Evolutionary conservation across 2,888 invertebrate genomes (phyloP), one percentile per base, ranked within the genome.

Genomic region (Choristoneura rosaceana): DNA sequence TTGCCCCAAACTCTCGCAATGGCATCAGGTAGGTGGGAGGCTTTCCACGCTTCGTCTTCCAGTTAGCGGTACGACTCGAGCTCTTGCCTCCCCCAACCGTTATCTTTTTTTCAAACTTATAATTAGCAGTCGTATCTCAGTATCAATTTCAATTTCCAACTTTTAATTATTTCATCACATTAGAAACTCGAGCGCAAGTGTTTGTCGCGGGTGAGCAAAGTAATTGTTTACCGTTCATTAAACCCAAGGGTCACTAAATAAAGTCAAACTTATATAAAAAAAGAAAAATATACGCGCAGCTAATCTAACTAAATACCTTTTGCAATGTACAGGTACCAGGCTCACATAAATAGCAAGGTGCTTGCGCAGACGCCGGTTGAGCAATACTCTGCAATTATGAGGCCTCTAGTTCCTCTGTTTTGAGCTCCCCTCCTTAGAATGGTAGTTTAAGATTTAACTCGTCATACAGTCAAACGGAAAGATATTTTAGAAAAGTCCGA

Each of bases 281-380:
- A 61, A 61, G 9, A 34, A 62, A 59, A 71, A 62, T 55, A 68
- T 15, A 60, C 50, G 64, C 68, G 52, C 45, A 64, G 43, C 73
- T 59, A 69, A 73, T 69, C 34, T 43, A 45, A 33, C 59, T 69
- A 62, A 71, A 71, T 52, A 67, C 66, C 66, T 71, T 69, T 73
- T 73, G 68, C 73, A 63, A 71, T 41, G 63, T 52, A 50, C 43
- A 64, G 50, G 79, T 81, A 81, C 82, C 62, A 80, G 78, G 81
- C 74, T 62, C 17, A 33, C 75, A 82, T 76, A 76, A 76, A 74
- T 58, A 33, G 73, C 71, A 61, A 70, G 71, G 74, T 43, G 60
- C 50, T 81, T 80, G 70, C 77, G 73, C 76, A 76, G 15, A 52
- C 69, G 45, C 70, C 74, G 66, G 70, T 59, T 74, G 74, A 34